Percentiles rank a stretch among this genome's conserved stretches.
phyloP scores from a whole-genome alignment of 2,113 vertebrate species.

The Hydrolagus affinis region DNA sequence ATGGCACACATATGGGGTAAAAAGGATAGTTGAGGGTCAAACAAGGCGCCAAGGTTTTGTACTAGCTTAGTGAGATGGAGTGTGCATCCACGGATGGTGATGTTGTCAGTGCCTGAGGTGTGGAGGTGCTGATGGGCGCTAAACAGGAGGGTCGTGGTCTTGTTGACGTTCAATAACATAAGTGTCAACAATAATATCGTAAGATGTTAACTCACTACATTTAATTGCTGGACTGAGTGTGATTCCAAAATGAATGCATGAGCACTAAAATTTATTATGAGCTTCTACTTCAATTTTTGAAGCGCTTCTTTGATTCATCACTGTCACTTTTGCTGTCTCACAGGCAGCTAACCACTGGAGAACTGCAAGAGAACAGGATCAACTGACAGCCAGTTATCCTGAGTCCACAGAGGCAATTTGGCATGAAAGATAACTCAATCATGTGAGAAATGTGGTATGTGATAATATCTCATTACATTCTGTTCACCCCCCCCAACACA shows the following conservation, averaged over 20 bases:
- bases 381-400: neutral
- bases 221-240: conserved; percentile 9
- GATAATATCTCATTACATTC: no score
- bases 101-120: no score
- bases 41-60: no score
- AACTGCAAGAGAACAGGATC: neutral
- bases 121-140: no score
- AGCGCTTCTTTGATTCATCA: neutral
- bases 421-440: neutral
- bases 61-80: no score
- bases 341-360: neutral
- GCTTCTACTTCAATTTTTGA: neutral
- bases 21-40: no score
- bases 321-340: neutral
- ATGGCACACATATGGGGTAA: no score
- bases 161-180: no score
- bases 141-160: no score
- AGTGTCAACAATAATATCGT: conserved; percentile 5
- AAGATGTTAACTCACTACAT: neutral
- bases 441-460: no score
- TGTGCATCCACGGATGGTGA: no score
- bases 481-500: no score
- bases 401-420: neutral
- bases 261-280: neutral
- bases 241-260: neutral